A percentile compares a stretch with the other conserved stretches of the same genome.
These are phyloP conservation scores for Drosophila austrosaltans DNA, from an alignment of 2,888 invertebrate genomes.

Conservation along the genomic window DNA sequence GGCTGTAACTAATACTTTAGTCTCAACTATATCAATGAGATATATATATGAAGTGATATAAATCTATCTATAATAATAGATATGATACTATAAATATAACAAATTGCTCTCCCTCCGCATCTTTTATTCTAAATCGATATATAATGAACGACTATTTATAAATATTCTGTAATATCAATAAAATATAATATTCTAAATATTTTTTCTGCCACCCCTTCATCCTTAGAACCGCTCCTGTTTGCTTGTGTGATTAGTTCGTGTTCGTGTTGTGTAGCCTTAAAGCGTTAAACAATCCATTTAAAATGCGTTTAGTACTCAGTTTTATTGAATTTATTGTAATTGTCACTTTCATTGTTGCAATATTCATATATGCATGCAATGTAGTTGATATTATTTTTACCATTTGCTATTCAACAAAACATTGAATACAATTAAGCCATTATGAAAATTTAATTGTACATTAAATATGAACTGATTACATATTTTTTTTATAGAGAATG, in stretches of 20 bases:
- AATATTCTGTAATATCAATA: too few species aligned
- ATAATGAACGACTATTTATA: too few species aligned
- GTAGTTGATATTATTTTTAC: conserved; percentile 49
- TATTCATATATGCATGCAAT: conserved; percentile 37
- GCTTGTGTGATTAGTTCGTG: conserved; percentile 8
- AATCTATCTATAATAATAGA: too few species aligned
- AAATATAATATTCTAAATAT: too few species aligned
- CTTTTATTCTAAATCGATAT: too few species aligned
- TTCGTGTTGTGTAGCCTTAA: conserved; percentile 22
- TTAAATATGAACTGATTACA: not conserved
- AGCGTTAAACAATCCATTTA: conserved; percentile 19
- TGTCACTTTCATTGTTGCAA: conserved; percentile 45
- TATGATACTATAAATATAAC: too few species aligned
- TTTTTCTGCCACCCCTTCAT: too few species aligned
- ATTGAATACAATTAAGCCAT: conserved; percentile 44
- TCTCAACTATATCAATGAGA: too few species aligned
- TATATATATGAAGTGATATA: too few species aligned
- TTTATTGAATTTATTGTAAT: conserved; percentile 20
- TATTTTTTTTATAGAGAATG: not conserved
- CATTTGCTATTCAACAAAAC: conserved; percentile 20
- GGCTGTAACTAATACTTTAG: too few species aligned
- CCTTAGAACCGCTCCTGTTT: not conserved
- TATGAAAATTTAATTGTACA: conserved; percentile 52
- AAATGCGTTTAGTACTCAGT: conserved; percentile 13
- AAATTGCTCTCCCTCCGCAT: too few species aligned